These are phyloP conservation scores for Otolemur crassicaudatus DNA, from an alignment of 2,797 vertebrate genomes.

Conservation along the genomic window DNA sequence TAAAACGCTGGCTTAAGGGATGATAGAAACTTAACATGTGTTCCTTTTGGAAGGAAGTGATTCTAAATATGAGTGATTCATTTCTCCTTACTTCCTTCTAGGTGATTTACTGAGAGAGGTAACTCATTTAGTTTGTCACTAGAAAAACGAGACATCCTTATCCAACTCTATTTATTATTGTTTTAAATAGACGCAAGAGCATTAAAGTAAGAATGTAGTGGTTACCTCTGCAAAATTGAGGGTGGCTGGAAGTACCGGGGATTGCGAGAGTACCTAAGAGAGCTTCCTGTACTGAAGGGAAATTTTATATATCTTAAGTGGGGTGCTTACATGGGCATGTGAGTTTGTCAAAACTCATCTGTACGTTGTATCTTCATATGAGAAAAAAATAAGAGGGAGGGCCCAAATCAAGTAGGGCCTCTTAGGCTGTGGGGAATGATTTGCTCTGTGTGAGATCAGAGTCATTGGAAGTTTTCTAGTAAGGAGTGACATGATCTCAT, in stretches of 20 bases:
- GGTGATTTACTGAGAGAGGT: neutral
- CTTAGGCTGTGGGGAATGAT: neutral
- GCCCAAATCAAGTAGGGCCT: neutral
- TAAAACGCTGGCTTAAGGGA: neutral
- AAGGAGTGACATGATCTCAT: neutral
- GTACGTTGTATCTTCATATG: neutral
- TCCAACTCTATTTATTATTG: neutral
- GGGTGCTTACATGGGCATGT: neutral
- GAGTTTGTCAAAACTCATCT: neutral
- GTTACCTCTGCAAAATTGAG: neutral
- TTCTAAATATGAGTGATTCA: neutral
- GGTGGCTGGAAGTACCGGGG: no score
- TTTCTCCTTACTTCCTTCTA: neutral
- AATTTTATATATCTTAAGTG: neutral
- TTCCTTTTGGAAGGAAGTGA: neutral
- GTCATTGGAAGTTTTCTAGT: neutral
- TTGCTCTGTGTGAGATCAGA: neutral
- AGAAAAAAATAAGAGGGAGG: neutral
- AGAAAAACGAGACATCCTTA: slow-evolving; percentile 10
- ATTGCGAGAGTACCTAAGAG: neutral
- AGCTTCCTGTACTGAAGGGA: neutral
- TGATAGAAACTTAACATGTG: neutral
- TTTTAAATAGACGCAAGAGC: neutral
- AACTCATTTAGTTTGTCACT: neutral
- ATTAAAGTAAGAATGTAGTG: neutral